Conservation (phyloP, 2,888 invertebrate species). For the Ochropleura plecta region DNA sequence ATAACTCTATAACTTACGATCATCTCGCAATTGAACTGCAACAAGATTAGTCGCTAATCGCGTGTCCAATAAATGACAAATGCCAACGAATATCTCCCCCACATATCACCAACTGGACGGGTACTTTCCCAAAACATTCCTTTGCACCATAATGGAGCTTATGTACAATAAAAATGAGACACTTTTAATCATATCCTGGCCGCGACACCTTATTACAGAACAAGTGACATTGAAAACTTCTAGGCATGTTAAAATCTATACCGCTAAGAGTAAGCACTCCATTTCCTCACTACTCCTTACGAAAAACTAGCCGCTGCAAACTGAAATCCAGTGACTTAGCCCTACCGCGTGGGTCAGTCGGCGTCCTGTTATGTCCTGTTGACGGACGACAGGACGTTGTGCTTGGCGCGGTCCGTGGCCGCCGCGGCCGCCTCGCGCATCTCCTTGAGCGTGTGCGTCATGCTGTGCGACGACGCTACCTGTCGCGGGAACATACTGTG, state of each 20-base stretch:
- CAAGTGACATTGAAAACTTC: neutral
- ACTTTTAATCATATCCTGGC: neutral
- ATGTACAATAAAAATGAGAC: neutral
- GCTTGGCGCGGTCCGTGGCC: constrained; percentile 95
- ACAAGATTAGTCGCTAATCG: neutral
- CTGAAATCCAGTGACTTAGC: constrained; percentile 28
- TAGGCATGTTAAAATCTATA: neutral
- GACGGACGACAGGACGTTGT: constrained; percentile 89
- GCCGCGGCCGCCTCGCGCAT: constrained; percentile 95
- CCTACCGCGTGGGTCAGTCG: constrained; percentile 42
- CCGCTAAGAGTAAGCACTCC: constrained; percentile 28
- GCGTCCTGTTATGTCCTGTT: constrained; percentile 82
- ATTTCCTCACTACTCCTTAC: constrained; percentile 27
- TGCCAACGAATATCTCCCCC: neutral
- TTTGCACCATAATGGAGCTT: no score
- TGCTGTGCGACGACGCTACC: constrained; percentile 61
- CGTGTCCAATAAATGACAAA: neutral
- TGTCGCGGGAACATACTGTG: constrained; percentile 92
- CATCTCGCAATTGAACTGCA: neutral
- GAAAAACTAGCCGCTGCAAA: neutral
- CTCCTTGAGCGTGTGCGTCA: constrained; percentile 85
- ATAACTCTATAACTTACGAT: neutral
- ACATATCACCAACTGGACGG: neutral
- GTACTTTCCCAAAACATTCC: neutral
- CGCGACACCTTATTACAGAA: neutral